Conservation (phyloP, 2,113 vertebrate genomes). For the Opisthocomus hoazin region DNA sequence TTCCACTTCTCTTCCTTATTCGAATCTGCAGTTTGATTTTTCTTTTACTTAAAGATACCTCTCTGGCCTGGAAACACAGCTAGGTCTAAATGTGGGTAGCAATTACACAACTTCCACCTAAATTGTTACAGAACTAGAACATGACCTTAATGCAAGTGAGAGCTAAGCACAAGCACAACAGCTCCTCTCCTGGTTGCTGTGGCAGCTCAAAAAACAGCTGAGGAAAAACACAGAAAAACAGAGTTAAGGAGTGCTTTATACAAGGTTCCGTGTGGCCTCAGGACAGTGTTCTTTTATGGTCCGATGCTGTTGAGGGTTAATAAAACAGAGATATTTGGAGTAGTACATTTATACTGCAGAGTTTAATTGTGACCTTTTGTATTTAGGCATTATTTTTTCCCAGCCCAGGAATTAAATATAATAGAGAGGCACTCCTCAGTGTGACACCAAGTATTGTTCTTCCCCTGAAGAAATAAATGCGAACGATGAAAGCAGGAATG, state of each 20-base stretch:
- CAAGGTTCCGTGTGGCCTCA: slow-evolving; percentile 13
- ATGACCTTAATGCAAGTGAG: background rate
- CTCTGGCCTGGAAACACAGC: background rate
- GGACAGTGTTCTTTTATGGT: background rate
- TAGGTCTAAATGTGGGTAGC: background rate
- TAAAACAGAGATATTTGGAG: background rate
- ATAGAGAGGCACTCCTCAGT: slow-evolving; percentile 11
- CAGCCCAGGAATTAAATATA: slow-evolving; percentile 15
- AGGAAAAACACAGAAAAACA: background rate
- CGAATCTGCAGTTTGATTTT: background rate
- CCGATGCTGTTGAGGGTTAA: slow-evolving; percentile 15
- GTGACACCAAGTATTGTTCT: background rate
- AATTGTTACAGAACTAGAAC: background rate
- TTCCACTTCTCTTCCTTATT: background rate
- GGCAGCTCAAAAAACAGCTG: background rate
- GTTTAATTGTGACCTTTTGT: slow-evolving; percentile 32
- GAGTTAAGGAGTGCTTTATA: background rate
- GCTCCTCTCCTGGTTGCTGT: slow-evolving; percentile 16
- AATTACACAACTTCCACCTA: background rate
- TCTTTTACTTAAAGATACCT: background rate
- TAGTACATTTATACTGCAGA: background rate
- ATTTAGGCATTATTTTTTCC: slow-evolving; percentile 6
- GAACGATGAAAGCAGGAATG: slow-evolving; percentile 55
- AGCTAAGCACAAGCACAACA: background rate
- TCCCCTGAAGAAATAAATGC: slow-evolving; percentile 51